Evolutionary conservation across 2,113 vertebrate species (phyloP).

Genomic region (Alaudala cheleensis): DNA sequence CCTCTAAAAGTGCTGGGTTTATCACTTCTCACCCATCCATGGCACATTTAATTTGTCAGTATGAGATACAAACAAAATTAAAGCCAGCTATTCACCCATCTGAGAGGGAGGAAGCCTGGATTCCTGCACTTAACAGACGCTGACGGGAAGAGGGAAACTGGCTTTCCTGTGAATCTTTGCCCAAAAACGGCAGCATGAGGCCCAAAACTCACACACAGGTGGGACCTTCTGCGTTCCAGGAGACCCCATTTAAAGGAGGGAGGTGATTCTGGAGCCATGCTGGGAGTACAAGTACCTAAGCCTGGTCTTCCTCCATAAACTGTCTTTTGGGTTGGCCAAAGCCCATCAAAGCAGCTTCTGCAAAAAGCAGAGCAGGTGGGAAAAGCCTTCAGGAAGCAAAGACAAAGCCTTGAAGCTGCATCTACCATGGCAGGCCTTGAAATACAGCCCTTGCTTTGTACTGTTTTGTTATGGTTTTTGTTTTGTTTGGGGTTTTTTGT

Average conservation of each 20-base stretch:
- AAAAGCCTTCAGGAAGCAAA: background rate
- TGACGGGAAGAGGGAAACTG: background rate
- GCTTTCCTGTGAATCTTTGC: background rate
- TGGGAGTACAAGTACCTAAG: background rate
- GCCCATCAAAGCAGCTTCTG: background rate
- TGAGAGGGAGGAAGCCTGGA: background rate
- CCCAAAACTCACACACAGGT: background rate
- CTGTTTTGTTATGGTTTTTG: background rate
- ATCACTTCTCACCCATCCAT: background rate
- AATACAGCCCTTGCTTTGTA: background rate
- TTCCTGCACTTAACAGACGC: background rate
- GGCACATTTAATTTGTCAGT: background rate
- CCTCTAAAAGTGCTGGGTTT: background rate
- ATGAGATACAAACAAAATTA: background rate
- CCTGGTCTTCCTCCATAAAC: background rate
- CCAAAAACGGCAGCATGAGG: background rate
- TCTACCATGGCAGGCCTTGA: background rate
- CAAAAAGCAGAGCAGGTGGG: background rate
- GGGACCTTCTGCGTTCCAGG: background rate
- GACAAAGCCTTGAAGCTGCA: background rate
- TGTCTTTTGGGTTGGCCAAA: background rate
- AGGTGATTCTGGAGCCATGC: fast-evolving
- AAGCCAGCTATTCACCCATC: background rate
- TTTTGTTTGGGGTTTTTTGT: background rate
- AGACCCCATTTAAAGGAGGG: background rate